A percentile compares a stretch with the other conserved stretches of the same genome.
phyloP scores from a whole-genome alignment of 1,140 invertebrate genomes.

The Megalopta genalis region DNA sequence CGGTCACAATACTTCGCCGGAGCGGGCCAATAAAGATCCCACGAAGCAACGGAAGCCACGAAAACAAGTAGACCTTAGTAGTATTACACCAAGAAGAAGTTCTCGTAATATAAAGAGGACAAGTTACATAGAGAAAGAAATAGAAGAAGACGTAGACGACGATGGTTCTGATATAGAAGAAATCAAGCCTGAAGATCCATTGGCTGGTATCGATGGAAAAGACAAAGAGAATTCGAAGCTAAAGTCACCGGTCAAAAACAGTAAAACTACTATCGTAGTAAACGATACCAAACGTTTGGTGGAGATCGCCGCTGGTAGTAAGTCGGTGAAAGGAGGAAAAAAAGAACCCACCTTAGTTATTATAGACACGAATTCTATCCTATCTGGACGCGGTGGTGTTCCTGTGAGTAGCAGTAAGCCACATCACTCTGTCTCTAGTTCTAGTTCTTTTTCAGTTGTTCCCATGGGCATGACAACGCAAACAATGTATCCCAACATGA shows the following conservation, averaged over 20 bases:
- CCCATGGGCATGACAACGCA: conserved; percentile 81
- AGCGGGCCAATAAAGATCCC: conserved; percentile 54
- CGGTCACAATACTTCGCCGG: conserved; percentile 60
- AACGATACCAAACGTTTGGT: conserved; percentile 87
- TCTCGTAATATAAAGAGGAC: conserved; percentile 84
- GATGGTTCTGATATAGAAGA: conserved; percentile 85
- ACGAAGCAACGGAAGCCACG: conserved; percentile 74
- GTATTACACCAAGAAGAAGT: conserved; percentile 82
- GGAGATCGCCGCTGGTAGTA: conserved; percentile 84
- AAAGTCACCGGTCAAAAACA: conserved; percentile 76
- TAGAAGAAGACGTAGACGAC: conserved; percentile 82
- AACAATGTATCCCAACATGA: conserved; percentile 82
- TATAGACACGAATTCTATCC: conserved; percentile 88
- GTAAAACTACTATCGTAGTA: conserved; percentile 84
- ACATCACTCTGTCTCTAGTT: conserved; percentile 69
- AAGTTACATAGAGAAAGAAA: conserved; percentile 82
- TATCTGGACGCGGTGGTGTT: conserved; percentile 83
- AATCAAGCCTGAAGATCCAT: conserved; percentile 84
- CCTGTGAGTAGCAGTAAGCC: conserved; percentile 78
- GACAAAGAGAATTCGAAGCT: conserved; percentile 77
- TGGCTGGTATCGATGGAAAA: conserved; percentile 79
- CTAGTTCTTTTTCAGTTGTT: conserved; percentile 77
- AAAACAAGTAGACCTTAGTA: conserved; percentile 76
- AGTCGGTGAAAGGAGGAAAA: conserved; percentile 81
- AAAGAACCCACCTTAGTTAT: conserved; percentile 89